Evolutionary conservation across 2,888 invertebrate species (phyloP).

Genomic region (Cephus sareptanus): DNA sequence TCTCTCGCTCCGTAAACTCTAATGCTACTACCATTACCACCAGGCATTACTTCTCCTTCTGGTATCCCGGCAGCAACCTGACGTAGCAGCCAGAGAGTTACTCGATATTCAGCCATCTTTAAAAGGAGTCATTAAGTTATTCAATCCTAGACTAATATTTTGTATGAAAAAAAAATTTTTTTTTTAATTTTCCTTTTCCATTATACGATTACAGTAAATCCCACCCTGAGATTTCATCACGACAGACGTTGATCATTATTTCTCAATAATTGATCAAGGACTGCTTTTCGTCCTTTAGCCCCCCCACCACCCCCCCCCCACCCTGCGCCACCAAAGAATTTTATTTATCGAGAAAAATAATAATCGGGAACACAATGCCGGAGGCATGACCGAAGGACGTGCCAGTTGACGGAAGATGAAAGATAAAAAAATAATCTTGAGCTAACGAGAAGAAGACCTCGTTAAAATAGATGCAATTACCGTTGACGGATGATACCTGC

Average conservation of each 20-base stretch:
- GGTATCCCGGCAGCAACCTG: not conserved
- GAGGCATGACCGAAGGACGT: not conserved
- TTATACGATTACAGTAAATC: not conserved
- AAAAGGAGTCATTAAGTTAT: not conserved
- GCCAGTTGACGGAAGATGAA: not conserved
- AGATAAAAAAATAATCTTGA: not conserved
- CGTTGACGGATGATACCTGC: slow-evolving; percentile 27
- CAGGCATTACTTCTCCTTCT: not conserved
- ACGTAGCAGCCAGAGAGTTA: not conserved
- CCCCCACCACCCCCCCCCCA: rapidly evolving
- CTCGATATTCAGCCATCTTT: not conserved
- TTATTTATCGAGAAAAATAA: not conserved
- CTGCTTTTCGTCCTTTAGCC: not conserved
- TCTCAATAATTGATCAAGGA: not conserved
- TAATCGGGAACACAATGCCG: not conserved
- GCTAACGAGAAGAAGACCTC: slow-evolving; percentile 32
- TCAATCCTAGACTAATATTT: too few relatives aligned
- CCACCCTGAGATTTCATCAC: not conserved
- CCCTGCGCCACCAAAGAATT: not conserved
- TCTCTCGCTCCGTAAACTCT: not conserved
- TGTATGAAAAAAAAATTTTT: too few relatives aligned
- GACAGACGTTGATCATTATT: not conserved
- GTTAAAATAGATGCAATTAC: slow-evolving; percentile 47
- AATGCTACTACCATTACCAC: not conserved
- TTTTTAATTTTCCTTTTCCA: too few relatives aligned